Conservation (phyloP, 2,888 invertebrate species). For the Lepidocyrtoides sp. region DNA sequence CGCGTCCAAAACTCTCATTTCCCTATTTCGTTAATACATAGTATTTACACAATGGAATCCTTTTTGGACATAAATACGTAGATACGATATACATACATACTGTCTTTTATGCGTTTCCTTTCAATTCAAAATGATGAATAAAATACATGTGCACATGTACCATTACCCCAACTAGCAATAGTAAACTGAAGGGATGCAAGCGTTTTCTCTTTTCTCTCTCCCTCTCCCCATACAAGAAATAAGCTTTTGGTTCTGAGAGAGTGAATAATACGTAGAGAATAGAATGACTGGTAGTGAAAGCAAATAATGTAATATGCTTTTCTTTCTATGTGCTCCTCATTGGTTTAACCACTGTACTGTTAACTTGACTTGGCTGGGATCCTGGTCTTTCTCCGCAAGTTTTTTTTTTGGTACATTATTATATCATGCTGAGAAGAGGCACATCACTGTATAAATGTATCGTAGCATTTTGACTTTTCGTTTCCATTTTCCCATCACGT, state of each 20-base stretch:
- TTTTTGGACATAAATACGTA: conserved; percentile 22
- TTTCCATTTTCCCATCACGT: conserved; percentile 70
- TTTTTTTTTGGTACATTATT: neutral
- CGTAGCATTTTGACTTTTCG: conserved; percentile 41
- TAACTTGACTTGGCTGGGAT: neutral
- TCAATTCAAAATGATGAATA: conserved; percentile 33
- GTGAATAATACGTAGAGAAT: neutral
- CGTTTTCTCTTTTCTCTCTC: neutral
- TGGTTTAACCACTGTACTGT: conserved; percentile 42
- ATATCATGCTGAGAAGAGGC: neutral
- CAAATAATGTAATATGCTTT: conserved; percentile 50
- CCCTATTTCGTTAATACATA: conserved; percentile 34
- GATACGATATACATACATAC: neutral
- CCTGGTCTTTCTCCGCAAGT: neutral
- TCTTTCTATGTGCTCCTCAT: conserved; percentile 28
- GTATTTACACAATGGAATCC: conserved; percentile 37
- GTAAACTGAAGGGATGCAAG: conserved; percentile 19
- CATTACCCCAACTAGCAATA: conserved; percentile 15
- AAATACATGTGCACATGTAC: conserved; percentile 33
- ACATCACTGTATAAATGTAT: neutral
- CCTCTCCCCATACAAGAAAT: conserved; percentile 1
- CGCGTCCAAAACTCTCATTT: conserved; percentile 14
- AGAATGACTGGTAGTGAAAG: conserved; percentile 25
- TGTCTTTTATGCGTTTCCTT: neutral
- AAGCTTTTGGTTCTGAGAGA: neutral